Evolutionary conservation across 2,797 vertebrate genomes (phyloP).

Genomic region (Sardinella longiceps): DNA sequence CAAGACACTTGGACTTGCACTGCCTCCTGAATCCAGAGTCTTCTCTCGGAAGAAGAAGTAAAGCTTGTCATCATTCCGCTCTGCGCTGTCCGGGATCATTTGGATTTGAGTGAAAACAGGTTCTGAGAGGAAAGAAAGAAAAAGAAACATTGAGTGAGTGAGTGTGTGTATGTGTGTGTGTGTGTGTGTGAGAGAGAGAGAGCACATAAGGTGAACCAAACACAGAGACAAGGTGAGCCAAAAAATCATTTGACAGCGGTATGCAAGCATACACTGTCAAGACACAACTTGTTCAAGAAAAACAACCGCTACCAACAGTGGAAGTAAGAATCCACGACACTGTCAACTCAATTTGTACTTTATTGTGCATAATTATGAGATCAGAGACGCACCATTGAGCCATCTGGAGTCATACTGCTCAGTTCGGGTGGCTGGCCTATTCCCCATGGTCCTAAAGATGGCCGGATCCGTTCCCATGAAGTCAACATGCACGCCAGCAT

Average conservation of each 20-base stretch:
- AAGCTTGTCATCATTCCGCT: slow-evolving; percentile 83
- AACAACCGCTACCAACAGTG: not conserved
- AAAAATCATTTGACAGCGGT: not conserved
- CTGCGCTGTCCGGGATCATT: slow-evolving; percentile 80
- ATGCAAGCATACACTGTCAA: not conserved
- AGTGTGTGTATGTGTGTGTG: not conserved
- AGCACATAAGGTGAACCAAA: not conserved
- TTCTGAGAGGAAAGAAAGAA: slow-evolving; percentile 66
- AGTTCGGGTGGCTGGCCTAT: slow-evolving; percentile 75
- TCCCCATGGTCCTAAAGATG: slow-evolving; percentile 82
- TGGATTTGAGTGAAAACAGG: slow-evolving; percentile 82
- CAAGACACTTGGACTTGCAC: slow-evolving; percentile 74
- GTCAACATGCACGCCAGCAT: slow-evolving; percentile 82
- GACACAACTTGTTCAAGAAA: not conserved
- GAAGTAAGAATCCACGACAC: not conserved
- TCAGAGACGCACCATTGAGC: slow-evolving; percentile 77
- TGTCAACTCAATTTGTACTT: not conserved
- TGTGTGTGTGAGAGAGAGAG: slow-evolving; percentile 41
- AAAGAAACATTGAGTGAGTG: not conserved
- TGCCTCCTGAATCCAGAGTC: slow-evolving; percentile 75
- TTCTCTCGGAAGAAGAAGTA: slow-evolving; percentile 87
- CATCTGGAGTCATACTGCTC: slow-evolving; percentile 84
- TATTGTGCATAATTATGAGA: not conserved
- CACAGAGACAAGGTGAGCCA: too few relatives aligned
- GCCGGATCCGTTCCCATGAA: slow-evolving; percentile 84